Evolutionary conservation across 2,113 vertebrate species (phyloP).

Genomic region (Python bivittatus): DNA sequence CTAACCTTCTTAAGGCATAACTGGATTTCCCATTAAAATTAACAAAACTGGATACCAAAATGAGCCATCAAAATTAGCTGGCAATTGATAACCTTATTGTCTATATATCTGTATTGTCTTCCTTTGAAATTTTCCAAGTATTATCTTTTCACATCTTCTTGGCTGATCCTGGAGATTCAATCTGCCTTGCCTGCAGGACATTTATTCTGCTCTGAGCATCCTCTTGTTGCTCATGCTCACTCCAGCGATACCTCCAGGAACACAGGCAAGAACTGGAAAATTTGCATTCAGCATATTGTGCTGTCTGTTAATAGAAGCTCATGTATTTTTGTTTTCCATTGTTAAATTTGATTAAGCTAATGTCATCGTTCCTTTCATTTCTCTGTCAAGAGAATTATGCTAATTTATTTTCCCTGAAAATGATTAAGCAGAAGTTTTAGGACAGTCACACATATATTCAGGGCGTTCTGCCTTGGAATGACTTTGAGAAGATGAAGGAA

Average conservation of each 20-base stretch:
- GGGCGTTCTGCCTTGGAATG: slow-evolving; percentile 33
- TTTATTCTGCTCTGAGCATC: too few species aligned
- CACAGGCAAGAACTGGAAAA: not conserved
- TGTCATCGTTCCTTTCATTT: slow-evolving; percentile 32
- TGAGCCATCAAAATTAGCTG: too few species aligned
- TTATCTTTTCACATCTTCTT: too few species aligned
- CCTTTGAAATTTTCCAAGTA: not conserved
- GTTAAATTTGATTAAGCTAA: not conserved
- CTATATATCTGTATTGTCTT: not conserved
- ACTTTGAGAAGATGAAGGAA: slow-evolving; percentile 49
- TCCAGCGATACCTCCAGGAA: too few species aligned
- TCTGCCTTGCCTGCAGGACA: not conserved
- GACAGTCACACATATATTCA: slow-evolving; percentile 5
- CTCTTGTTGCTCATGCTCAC: not conserved
- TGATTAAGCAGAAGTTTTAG: not conserved
- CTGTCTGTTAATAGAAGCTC: not conserved
- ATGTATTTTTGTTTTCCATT: not conserved
- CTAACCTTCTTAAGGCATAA: too few species aligned
- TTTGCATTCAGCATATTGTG: not conserved
- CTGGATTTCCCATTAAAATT: too few species aligned
- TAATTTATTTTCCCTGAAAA: not conserved
- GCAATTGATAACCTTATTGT: not conserved
- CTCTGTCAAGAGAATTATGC: slow-evolving; percentile 8
- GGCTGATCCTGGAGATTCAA: not conserved
- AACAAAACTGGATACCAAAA: too few species aligned